Conservation (phyloP, 2,888 invertebrate genomes). For the Oscheius onirici region DNA sequence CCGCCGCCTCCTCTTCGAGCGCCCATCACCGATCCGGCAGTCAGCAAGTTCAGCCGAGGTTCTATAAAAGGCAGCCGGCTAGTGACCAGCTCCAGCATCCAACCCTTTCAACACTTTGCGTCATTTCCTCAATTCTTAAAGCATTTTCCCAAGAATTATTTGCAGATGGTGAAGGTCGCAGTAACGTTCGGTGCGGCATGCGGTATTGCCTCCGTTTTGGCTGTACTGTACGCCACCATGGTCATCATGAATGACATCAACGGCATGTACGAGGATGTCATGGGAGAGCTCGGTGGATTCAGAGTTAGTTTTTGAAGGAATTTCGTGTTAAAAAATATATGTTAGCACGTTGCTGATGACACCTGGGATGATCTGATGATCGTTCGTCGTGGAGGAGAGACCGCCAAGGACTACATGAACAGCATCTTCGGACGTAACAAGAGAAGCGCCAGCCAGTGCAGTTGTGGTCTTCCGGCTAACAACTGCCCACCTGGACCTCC, state of each 20-base stretch:
- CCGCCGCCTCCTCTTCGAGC: background rate
- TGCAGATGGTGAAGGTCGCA: conserved; percentile 53
- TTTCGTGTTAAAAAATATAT: background rate
- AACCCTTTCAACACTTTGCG: background rate
- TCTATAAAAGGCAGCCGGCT: conserved; percentile 19
- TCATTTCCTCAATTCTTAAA: background rate
- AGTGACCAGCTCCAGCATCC: conserved; percentile 4
- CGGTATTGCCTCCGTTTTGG: conserved; percentile 47
- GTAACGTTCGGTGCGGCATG: conserved; percentile 58
- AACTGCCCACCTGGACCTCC: conserved; percentile 61
- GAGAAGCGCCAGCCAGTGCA: conserved; percentile 54
- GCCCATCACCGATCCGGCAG: conserved; percentile 10
- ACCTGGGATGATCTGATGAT: conserved; percentile 56
- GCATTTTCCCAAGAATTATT: background rate
- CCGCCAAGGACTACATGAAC: conserved; percentile 51
- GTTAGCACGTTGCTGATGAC: conserved; percentile 56
- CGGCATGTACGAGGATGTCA: conserved; percentile 60
- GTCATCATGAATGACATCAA: conserved; percentile 62
- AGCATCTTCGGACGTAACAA: conserved; percentile 61
- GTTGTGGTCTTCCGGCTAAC: conserved; percentile 56
- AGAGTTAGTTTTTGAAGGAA: conserved; percentile 35
- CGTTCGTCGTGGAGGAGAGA: conserved; percentile 52
- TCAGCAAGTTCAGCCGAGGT: conserved; percentile 3
- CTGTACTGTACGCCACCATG: conserved; percentile 55
- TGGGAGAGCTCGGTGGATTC: conserved; percentile 59